Base-by-base conservation (phyloP, 2,113 vertebrate species). In the Promerops cafer region DNA sequence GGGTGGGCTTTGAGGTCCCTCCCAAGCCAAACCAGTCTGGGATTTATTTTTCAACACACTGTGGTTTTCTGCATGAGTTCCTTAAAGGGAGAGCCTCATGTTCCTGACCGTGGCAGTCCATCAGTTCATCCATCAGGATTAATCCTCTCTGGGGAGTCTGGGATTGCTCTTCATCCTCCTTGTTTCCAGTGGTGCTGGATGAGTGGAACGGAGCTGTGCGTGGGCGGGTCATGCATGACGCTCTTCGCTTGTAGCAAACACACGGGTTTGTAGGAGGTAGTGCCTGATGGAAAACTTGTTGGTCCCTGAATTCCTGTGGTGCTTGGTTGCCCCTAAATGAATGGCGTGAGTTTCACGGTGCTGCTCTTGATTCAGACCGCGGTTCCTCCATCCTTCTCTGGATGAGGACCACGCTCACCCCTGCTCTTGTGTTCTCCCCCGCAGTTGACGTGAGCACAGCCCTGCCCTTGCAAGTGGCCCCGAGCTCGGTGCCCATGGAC, bases 371-470 rank as follows among this genome's bases (percentile, higher is more conserved):
- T 35, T 20, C 59, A 39, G 0, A 10, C 30, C 5, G 0, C 3
- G 13, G 19, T 17, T 47, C 13, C 63, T 39, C 33, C 13, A 40
- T 35, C 31, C 56, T 75, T 69, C 30, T 42, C 40, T 24, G 53
- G 40, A 5, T 16, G 10, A 59, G 13, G 24, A 28, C 2, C 59
- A 5, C 23, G 4, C 16, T 31, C 12, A 79, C 11, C 44, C n/a
- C 23, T 45, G 11, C 31, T 54, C 39, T 83, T 85, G 47, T 87
- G 57, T 45, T 95, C 65, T 70, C 23, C 7, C 88, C 89, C 12
- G 8, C 74, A 99, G 99, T 99, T 98, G 99, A 99, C 44, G 99
- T 99, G 98, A 98, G 98, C 95, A 96, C 99, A 35, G 98, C 98
- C 15, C 98, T 99, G 98, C 99, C 99, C 93, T 96, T 99, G 97